A percentile compares a stretch with the other conserved stretches of the same genome.
phyloP scores from a whole-genome alignment of 2,888 invertebrate genomes.

The Byasa hedistus region DNA sequence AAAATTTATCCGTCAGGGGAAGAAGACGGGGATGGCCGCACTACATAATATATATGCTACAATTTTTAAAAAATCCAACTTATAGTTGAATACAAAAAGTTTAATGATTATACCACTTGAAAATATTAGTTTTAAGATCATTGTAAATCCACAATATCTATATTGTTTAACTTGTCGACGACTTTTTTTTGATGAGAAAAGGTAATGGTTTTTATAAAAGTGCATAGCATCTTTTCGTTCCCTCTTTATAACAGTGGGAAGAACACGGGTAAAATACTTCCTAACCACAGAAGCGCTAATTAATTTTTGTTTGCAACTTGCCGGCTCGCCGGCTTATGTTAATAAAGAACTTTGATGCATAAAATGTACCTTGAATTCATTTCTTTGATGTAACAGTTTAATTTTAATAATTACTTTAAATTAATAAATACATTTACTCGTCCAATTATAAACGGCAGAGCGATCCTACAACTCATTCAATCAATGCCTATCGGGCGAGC shows the following conservation, averaged over 20 bases:
- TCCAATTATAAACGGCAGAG: too few species aligned
- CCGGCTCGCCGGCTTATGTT: conserved; percentile 10
- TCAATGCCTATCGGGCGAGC: not conserved
- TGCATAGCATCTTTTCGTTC: not conserved
- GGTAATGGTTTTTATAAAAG: too few species aligned
- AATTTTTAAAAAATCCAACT: conserved; percentile 18
- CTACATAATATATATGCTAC: conserved; percentile 19
- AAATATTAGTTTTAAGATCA: not conserved
- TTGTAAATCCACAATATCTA: not conserved
- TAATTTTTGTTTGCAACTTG: conserved; percentile 28
- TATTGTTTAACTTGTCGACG: too few species aligned
- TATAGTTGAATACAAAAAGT: not conserved
- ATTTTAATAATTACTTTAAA: not conserved
- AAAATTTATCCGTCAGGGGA: conserved; percentile 25
- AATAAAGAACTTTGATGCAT: conserved; percentile 19
- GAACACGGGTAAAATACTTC: conserved; percentile 11
- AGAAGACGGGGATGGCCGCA: conserved; percentile 14
- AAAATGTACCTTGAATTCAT: not conserved
- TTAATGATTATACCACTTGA: not conserved
- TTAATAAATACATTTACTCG: too few species aligned
- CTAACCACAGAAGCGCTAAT: conserved; percentile 21
- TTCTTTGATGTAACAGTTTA: not conserved
- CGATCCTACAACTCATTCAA: not conserved
- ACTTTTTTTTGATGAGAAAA: too few species aligned
- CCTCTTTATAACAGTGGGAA: conserved; percentile 13